A percentile compares a stretch with the other conserved stretches of the same genome.
Evolutionary conservation across 2,113 vertebrate genomes (phyloP).

Genomic region (Poeciliopsis occidentalis): DNA sequence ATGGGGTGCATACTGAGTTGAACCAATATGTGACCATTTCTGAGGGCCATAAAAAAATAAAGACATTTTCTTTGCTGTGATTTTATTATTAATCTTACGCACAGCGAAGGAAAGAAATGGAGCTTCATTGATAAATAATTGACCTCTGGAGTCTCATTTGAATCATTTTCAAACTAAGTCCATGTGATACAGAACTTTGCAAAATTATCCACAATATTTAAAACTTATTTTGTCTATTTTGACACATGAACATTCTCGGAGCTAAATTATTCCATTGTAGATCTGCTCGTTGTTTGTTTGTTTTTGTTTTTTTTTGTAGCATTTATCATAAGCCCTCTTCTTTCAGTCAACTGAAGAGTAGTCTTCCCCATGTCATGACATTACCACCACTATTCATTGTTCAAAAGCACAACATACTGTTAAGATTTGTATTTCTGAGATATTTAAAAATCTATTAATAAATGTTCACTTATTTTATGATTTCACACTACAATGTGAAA

Average conservation of each 20-base stretch:
- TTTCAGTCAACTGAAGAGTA: background rate
- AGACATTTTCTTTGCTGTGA: background rate
- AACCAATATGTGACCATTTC: slow-evolving; percentile 1
- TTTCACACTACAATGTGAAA: background rate
- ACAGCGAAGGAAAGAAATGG: background rate
- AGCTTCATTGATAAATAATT: background rate
- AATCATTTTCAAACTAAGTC: background rate
- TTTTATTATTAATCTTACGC: background rate
- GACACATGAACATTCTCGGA: too few species aligned
- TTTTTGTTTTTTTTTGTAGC: too few species aligned
- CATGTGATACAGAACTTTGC: background rate
- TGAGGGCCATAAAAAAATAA: background rate
- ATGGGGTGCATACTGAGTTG: slow-evolving; percentile 3
- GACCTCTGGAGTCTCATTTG: background rate
- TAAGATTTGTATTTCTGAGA: background rate
- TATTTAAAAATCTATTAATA: background rate
- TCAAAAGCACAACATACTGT: background rate
- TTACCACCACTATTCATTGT: background rate
- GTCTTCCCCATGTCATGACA: background rate
- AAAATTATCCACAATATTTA: background rate
- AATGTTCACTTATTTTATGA: background rate
- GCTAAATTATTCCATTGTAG: too few species aligned
- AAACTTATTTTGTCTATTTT: too few species aligned
- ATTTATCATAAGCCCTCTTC: too few species aligned
- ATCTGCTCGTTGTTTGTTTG: too few species aligned